phyloP scores from a whole-genome alignment of 2,888 invertebrate species.

The Conops quadrifasciatus region DNA sequence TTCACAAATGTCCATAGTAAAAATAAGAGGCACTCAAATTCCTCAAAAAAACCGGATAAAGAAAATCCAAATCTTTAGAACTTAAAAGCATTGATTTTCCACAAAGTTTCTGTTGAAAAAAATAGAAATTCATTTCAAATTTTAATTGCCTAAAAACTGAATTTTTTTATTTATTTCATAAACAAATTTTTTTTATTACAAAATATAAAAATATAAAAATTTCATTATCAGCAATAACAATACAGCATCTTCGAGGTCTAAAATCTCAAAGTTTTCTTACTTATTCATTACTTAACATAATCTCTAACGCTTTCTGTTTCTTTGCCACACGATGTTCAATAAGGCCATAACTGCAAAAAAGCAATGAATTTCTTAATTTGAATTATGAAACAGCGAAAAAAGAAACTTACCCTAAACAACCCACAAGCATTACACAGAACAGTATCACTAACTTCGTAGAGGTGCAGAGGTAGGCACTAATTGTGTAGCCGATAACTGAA shows the following conservation, averaged over 20 bases:
- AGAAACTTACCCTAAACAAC: slow-evolving; percentile 74
- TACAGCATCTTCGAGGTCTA: too few relatives aligned
- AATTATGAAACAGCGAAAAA: background rate
- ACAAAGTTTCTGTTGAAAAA: too few relatives aligned
- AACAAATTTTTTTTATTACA: background rate
- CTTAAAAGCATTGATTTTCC: too few relatives aligned
- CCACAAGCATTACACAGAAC: slow-evolving; percentile 73
- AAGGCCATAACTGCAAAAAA: slow-evolving; percentile 55
- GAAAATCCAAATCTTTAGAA: too few relatives aligned
- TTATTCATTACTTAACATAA: slow-evolving; percentile 50
- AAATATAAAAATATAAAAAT: background rate
- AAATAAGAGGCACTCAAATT: too few relatives aligned
- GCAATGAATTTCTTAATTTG: background rate
- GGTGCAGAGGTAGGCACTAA: slow-evolving; percentile 81
- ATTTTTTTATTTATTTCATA: too few relatives aligned
- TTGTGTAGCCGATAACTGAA: slow-evolving; percentile 84
- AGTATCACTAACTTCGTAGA: slow-evolving; percentile 76
- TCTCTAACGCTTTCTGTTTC: slow-evolving; percentile 52
- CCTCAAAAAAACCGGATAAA: too few relatives aligned
- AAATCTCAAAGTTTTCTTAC: background rate
- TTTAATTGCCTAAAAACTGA: too few relatives aligned
- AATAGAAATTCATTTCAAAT: too few relatives aligned
- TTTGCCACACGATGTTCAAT: slow-evolving; percentile 59
- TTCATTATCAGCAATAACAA: background rate
- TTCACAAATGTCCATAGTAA: too few relatives aligned